A percentile compares a stretch with the other conserved stretches of the same genome.
phyloP scores from a whole-genome alignment of 1,140 invertebrate genomes.

The Planococcus citri region DNA sequence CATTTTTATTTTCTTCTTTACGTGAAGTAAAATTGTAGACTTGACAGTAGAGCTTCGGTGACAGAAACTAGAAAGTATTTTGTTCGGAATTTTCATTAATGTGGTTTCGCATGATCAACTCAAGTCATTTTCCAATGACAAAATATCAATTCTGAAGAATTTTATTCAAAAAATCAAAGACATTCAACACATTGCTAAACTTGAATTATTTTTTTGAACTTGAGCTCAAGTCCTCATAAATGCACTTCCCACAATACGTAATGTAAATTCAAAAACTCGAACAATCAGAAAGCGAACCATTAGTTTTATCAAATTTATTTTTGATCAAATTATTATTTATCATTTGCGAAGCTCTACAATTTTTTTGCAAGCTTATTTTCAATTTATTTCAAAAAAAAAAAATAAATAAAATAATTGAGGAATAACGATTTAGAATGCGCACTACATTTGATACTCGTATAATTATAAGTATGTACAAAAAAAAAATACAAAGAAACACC shows the following conservation, averaged over 20 bases:
- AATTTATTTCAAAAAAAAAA: no score
- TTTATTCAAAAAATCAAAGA: conserved; percentile 47
- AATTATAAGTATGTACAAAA: no score
- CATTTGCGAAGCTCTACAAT: background rate
- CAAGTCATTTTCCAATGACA: conserved; percentile 66
- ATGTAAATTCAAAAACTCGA: background rate
- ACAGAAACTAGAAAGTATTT: conserved; percentile 65
- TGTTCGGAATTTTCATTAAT: conserved; percentile 82
- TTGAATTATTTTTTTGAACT: conserved; percentile 7
- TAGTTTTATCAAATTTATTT: background rate
- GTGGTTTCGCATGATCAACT: conserved; percentile 84
- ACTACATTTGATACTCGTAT: no score
- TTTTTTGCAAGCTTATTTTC: background rate
- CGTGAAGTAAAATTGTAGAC: conserved; percentile 37
- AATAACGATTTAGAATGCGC: no score
- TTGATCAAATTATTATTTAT: background rate
- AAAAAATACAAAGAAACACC: no score
- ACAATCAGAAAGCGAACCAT: background rate
- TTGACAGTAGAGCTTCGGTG: conserved; percentile 72
- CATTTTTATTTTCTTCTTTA: no score
- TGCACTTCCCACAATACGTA: background rate
- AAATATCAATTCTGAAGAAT: conserved; percentile 68
- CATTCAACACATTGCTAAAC: conserved; percentile 26
- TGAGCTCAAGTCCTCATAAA: background rate
- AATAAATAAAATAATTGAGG: no score